Percentiles rank a stretch among this genome's conserved stretches.
phyloP scores from a whole-genome alignment of 2,888 invertebrate species.

The Brenthis ino region DNA sequence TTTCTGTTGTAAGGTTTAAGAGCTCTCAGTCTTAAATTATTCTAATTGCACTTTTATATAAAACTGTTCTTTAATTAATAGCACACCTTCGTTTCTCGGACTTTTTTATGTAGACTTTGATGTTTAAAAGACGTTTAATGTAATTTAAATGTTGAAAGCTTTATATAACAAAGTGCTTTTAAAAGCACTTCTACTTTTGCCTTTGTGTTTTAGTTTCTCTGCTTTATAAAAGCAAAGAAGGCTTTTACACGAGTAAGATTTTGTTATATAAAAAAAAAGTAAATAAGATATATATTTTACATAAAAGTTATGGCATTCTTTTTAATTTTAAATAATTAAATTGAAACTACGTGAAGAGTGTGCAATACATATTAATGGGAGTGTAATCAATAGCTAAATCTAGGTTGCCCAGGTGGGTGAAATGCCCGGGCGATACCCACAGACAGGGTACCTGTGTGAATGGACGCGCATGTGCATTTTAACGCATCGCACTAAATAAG shows the following conservation, averaged over 20 bases:
- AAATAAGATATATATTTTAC: neutral
- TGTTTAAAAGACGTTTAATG: neutral
- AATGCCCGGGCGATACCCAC: slow-evolving; percentile 42
- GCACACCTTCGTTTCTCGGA: neutral
- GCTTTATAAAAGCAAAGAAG: too few relatives aligned
- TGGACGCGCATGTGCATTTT: slow-evolving; percentile 64
- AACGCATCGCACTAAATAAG: slow-evolving; percentile 33
- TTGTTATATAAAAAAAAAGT: neutral
- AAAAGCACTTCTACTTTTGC: neutral
- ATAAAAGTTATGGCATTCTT: too few relatives aligned
- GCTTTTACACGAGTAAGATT: neutral
- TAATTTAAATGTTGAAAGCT: slow-evolving; percentile 7
- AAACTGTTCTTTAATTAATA: too few relatives aligned
- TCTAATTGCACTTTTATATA: too few relatives aligned
- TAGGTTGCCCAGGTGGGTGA: slow-evolving; percentile 25
- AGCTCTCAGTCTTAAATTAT: too few relatives aligned
- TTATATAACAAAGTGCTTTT: neutral
- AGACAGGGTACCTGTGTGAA: slow-evolving; percentile 15
- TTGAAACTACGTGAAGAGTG: too few relatives aligned
- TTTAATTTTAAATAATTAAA: too few relatives aligned
- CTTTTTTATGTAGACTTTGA: neutral
- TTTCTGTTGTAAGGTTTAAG: too few relatives aligned
- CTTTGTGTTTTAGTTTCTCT: slow-evolving; percentile 4
- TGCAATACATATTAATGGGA: too few relatives aligned
- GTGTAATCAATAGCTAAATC: slow-evolving; percentile 18